These are phyloP conservation scores for Mormyrus hasselquistii DNA, from an alignment of 2,797 vertebrate species.

Conservation along the genomic window DNA sequence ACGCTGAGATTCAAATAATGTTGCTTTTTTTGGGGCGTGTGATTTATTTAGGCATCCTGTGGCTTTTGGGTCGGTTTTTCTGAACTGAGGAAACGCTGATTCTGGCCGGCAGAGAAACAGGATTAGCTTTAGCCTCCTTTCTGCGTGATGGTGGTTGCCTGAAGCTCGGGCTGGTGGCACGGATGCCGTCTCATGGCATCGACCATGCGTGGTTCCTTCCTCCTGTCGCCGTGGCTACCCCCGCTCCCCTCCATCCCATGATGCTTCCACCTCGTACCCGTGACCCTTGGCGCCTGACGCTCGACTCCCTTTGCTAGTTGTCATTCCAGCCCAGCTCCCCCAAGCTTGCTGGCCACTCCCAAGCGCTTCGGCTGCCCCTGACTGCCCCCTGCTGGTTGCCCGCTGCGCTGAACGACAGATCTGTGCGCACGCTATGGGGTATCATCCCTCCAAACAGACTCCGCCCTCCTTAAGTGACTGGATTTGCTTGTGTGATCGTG, in stretches of 20 bases:
- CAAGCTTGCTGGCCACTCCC: background rate
- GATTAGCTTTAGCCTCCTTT: background rate
- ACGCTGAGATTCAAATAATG: background rate
- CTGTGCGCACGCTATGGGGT: background rate
- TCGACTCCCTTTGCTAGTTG: background rate
- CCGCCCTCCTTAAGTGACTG: background rate
- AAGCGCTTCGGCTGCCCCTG: background rate
- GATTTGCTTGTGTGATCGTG: background rate
- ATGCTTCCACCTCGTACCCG: background rate
- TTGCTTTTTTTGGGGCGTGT: background rate
- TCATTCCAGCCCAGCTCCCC: background rate
- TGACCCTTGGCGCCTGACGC: background rate
- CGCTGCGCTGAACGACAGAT: background rate
- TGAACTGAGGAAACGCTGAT: background rate
- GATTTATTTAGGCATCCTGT: background rate
- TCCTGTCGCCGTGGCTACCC: background rate
- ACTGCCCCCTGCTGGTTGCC: background rate
- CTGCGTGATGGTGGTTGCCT: background rate
- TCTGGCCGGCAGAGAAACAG: background rate
- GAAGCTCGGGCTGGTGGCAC: background rate
- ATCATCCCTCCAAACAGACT: background rate
- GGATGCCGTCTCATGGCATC: background rate
- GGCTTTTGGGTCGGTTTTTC: background rate
- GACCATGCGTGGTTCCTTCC: background rate
- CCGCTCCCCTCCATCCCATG: background rate